A percentile compares a stretch with the other conserved stretches of the same genome.
These are phyloP conservation scores for Cavia aperea DNA, from an alignment of 2,113 vertebrate species.

Conservation along the genomic window DNA sequence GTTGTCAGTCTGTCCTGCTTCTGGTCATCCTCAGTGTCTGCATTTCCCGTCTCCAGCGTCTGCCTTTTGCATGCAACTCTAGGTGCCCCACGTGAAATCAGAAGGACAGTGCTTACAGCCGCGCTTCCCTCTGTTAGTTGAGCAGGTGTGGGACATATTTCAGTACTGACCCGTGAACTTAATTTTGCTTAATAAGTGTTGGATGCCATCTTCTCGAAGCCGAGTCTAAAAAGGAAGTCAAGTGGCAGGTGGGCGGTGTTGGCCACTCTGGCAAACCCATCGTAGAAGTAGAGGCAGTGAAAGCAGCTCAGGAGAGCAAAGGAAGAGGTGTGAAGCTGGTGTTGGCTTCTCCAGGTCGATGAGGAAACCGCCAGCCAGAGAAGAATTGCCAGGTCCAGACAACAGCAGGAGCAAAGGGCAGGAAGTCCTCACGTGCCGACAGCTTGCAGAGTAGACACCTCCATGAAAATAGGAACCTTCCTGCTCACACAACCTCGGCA, in stretches of 20 bases:
- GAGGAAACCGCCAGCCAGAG: not conserved
- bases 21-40: not conserved
- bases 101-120: not conserved
- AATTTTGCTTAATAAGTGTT: not conserved
- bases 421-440: not conserved
- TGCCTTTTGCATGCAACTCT: not conserved
- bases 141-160: fast-evolving
- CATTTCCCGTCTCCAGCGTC: not conserved
- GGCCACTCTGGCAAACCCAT: not conserved
- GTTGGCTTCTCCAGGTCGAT: not conserved
- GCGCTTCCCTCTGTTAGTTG: not conserved
- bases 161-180: not conserved
- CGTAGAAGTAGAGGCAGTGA: not conserved
- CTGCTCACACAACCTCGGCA: not conserved
- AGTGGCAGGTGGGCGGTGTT: not conserved
- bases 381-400: not conserved
- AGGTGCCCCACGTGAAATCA: not conserved
- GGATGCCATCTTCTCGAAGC: not conserved
- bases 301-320: not conserved
- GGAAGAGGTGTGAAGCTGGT: not conserved
- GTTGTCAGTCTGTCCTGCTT: not conserved
- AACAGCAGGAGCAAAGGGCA: not conserved
- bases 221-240: not conserved
- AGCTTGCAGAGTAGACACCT: not conserved
- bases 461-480: not conserved